phyloP scores from a whole-genome alignment of 2,797 vertebrate genomes.

The Gadopsis marmoratus region DNA sequence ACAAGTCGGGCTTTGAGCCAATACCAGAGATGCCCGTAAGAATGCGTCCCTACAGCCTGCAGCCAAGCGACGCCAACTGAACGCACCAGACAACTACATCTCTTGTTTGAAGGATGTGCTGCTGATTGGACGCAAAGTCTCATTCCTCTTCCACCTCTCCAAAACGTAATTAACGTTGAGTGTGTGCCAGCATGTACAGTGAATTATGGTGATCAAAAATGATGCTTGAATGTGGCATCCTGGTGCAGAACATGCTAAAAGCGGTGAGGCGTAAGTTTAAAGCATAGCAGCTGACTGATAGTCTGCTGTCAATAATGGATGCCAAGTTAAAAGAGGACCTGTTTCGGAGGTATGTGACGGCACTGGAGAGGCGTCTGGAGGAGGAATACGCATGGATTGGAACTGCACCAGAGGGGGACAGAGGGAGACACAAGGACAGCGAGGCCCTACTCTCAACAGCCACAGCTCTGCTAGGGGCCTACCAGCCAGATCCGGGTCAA shows the following conservation, averaged over 20 bases:
- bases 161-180: slow-evolving; percentile 55
- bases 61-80: slow-evolving; percentile 67
- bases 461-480: slow-evolving; percentile 92
- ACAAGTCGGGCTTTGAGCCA: slow-evolving; percentile 67
- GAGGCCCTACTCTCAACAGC: slow-evolving; percentile 93
- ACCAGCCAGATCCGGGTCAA: slow-evolving; percentile 93
- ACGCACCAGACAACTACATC: slow-evolving; percentile 41
- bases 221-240: slow-evolving; percentile 72
- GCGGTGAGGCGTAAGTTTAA: slow-evolving; percentile 57
- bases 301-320: slow-evolving; percentile 90
- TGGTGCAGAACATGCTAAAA: slow-evolving; percentile 70
- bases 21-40: slow-evolving; percentile 69
- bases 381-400: slow-evolving; percentile 62
- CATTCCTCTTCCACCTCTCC: slow-evolving; percentile 48
- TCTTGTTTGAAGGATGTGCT: slow-evolving; percentile 64
- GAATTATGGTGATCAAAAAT: slow-evolving; percentile 73
- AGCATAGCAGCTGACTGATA: slow-evolving; percentile 73
- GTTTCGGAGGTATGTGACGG: slow-evolving; percentile 95
- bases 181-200: slow-evolving; percentile 52
- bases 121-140: slow-evolving; percentile 68
- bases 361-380: slow-evolving; percentile 92
- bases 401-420: slow-evolving; percentile 79
- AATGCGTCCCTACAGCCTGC: slow-evolving; percentile 61
- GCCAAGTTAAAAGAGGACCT: slow-evolving; percentile 97
- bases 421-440: slow-evolving; percentile 86